These are phyloP conservation scores for Wiebesia pumilae DNA, from an alignment of 1,140 invertebrate species.

Conservation along the genomic window DNA sequence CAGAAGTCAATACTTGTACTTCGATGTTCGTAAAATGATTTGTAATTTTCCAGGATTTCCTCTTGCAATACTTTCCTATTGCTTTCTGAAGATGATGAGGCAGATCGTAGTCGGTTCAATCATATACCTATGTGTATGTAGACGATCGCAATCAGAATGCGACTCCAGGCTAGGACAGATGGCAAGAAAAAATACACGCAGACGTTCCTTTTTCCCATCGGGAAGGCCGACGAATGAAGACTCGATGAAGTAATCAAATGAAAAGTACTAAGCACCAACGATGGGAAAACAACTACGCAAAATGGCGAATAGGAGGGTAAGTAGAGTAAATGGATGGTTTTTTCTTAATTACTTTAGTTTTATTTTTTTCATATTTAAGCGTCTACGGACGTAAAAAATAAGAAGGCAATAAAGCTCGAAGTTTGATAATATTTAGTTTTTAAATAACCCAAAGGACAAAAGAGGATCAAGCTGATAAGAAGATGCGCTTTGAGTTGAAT, in stretches of 20 bases:
- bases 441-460: background rate
- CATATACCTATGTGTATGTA: background rate
- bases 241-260: background rate
- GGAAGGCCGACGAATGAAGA: background rate
- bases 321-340: background rate
- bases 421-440: background rate
- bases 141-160: slow-evolving; percentile 20
- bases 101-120: slow-evolving; percentile 28
- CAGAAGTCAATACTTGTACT: background rate
- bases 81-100: slow-evolving; percentile 17
- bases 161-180: slow-evolving; percentile 2
- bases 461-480: background rate
- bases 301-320: background rate
- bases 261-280: background rate
- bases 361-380: background rate
- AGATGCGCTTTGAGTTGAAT: background rate
- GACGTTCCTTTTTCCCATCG: background rate
- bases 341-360: background rate
- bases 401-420: too few relatives aligned
- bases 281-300: background rate
- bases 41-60: slow-evolving; percentile 48
- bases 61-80: background rate
- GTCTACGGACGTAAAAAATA: too few relatives aligned
- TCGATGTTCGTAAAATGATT: background rate
- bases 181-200: background rate